These are phyloP conservation scores for Mustelus asterias DNA, from an alignment of 2,113 vertebrate species.

Conservation along the genomic window DNA sequence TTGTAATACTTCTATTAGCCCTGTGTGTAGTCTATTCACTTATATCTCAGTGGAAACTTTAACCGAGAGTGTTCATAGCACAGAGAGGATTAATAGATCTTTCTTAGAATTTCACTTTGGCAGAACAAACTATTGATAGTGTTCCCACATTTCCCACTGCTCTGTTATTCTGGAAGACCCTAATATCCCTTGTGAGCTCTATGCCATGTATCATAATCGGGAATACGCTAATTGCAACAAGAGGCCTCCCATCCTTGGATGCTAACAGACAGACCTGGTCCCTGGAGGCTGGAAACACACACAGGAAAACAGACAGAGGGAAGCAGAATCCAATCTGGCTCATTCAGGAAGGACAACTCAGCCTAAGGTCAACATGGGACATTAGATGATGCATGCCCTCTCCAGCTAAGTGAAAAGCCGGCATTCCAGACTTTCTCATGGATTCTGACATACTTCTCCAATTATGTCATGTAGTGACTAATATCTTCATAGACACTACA, in stretches of 20 bases:
- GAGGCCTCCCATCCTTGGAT: not conserved
- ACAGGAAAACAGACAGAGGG: constrained; percentile 8
- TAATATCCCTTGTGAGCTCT: not conserved
- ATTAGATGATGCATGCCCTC: not conserved
- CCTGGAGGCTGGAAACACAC: not conserved
- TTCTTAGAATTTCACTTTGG: not conserved
- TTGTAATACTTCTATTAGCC: not conserved
- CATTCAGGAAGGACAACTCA: constrained; percentile 26
- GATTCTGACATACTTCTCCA: not conserved
- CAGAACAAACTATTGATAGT: not conserved
- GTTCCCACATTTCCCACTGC: not conserved
- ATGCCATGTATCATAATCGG: not conserved
- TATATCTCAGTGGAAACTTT: not conserved
- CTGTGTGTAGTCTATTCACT: not conserved
- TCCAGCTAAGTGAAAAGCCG: not conserved
- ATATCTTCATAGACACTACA: not conserved
- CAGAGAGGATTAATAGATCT: not conserved
- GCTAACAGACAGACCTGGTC: not conserved
- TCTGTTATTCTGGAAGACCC: not conserved
- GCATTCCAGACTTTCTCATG: constrained; percentile 30
- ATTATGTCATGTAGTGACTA: constrained; percentile 16
- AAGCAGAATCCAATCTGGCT: not conserved
- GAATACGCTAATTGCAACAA: not conserved
- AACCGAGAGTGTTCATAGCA: not conserved
- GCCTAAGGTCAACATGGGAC: constrained; percentile 1